Percentiles rank a stretch among this genome's conserved stretches.
These are phyloP conservation scores for Spodoptera picta DNA, from an alignment of 2,888 invertebrate genomes.

Conservation along the genomic window DNA sequence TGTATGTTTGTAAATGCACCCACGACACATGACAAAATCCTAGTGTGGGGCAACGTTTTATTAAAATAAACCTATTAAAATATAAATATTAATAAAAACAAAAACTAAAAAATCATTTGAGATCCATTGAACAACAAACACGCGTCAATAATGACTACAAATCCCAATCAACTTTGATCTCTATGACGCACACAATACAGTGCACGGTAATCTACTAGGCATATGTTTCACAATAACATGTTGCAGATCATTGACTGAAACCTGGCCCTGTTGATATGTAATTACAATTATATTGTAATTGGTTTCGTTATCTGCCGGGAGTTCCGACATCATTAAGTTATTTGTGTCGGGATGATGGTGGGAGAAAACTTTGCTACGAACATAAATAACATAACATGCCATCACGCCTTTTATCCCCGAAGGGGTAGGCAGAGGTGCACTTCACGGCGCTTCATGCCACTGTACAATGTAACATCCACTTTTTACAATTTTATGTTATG, in stretches of 20 bases:
- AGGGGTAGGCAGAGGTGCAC: too few species aligned
- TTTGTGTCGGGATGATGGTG: slow-evolving; percentile 9
- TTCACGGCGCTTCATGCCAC: too few species aligned
- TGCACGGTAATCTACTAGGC: not conserved
- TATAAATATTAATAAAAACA: too few species aligned
- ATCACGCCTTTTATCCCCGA: too few species aligned
- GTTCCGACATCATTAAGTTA: slow-evolving; percentile 10
- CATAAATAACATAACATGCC: too few species aligned
- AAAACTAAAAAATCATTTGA: not conserved
- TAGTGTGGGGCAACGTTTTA: too few species aligned
- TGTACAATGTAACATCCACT: too few species aligned
- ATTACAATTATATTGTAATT: slow-evolving; percentile 44
- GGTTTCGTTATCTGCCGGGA: slow-evolving; percentile 32
- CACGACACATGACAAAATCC: too few species aligned
- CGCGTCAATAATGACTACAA: slow-evolving; percentile 41
- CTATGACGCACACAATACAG: not conserved
- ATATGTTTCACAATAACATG: slow-evolving; percentile 54
- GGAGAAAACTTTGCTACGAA: too few species aligned
- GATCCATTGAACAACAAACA: slow-evolving; percentile 48
- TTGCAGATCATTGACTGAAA: slow-evolving; percentile 68
- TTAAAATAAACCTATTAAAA: too few species aligned
- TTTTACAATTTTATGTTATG: too few species aligned
- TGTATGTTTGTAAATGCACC: too few species aligned
- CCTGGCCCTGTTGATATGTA: slow-evolving; percentile 58
- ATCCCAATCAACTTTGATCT: slow-evolving; percentile 13